phyloP scores from a whole-genome alignment of 2,797 vertebrate species.

The Garrulus glandarius region DNA sequence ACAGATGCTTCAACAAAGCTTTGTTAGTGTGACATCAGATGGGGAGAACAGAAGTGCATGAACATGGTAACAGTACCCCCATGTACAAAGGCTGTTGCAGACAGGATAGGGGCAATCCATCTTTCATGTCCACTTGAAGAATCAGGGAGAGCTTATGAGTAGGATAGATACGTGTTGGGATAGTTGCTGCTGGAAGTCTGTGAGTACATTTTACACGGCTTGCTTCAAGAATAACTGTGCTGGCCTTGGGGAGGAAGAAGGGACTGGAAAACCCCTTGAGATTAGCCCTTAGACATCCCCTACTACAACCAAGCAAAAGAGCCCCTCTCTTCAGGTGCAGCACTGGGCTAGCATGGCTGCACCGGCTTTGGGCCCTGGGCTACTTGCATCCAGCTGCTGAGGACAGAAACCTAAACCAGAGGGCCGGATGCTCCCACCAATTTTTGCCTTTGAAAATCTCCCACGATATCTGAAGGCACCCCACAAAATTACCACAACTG shows the following conservation, averaged over 20 bases:
- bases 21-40: fast-evolving
- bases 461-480: neutral
- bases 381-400: neutral
- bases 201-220: neutral
- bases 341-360: neutral
- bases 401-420: neutral
- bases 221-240: neutral
- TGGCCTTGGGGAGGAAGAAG: neutral
- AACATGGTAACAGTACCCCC: fast-evolving
- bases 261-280: neutral
- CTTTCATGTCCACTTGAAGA: neutral
- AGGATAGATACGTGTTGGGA: fast-evolving
- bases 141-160: fast-evolving
- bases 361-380: neutral
- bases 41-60: neutral
- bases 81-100: neutral
- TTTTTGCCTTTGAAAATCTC: neutral
- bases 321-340: neutral
- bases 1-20: neutral
- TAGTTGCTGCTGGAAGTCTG: neutral
- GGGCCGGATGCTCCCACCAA: neutral
- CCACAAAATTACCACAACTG: neutral
- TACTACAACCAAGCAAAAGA: neutral
- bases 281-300: neutral
- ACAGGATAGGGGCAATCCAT: neutral